Evolutionary conservation across 1,140 invertebrate species (phyloP), one percentile per base, ranked within the genome.

Genomic region (Scaptomyza hsui): DNA sequence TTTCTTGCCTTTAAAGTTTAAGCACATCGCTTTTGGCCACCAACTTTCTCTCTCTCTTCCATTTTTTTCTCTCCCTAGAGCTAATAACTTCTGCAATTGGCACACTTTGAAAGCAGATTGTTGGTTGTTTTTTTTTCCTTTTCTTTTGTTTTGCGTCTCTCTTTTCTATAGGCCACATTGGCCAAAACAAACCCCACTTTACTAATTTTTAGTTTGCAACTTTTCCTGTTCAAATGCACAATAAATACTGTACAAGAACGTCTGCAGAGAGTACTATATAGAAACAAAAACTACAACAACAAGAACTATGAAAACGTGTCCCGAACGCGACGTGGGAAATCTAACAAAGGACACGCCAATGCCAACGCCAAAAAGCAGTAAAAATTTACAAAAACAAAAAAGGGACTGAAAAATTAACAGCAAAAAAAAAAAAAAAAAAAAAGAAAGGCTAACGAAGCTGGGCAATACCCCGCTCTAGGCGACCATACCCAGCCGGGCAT

Each of bases 351-450:
- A 68, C 57, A 71, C 39, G 70, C 65, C 77, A 37, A 69, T 69
- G 65, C 65, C 57, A 79, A 75, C 52, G 52, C 52, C 75, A 68
- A 75, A 68, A 73, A 48, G 35, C 37, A 44, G 18, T 12, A 42
- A 24, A 55, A 42, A 37, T 37, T 37, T 37, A 12, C 32, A 37
- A 44, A 82, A 57, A 32, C 44, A 42, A 32, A 4, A 45, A 55
- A 52, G 68, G 65, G 19, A 45, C 45, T 26, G 65, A 53, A 75
- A 81, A 86, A 86, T 83, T 79, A 85, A 85, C 72, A 78, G 70
- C 70, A 88, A 86, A 86, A 86, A 80, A 86, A 45, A 21, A 86
- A 85, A 80, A 75, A 79, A 79, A 85, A 45, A 86, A 85, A 80
- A 85, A 79, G 86, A 47, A 82, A 75, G 69, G 56, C 59, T 60